A percentile compares a stretch with the other conserved stretches of the same genome.
These are phyloP conservation scores for Bacillus rossius DNA, from an alignment of 1,140 invertebrate species.

Conservation along the genomic window DNA sequence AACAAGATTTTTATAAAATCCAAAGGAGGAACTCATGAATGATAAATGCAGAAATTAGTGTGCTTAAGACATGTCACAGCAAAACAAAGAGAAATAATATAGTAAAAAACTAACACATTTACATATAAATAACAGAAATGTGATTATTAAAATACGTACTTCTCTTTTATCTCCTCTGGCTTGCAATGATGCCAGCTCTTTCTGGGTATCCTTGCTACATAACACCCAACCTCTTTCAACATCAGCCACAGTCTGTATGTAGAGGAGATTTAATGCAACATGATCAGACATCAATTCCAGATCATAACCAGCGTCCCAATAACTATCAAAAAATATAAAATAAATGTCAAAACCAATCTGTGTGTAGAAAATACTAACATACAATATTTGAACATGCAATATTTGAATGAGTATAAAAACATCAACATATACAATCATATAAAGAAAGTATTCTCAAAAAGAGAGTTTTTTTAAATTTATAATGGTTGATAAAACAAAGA, in stretches of 20 bases:
- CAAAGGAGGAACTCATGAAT: too few relatives aligned
- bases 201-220: conserved; percentile 60
- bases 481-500: background rate
- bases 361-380: background rate
- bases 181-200: conserved; percentile 63
- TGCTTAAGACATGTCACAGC: too few relatives aligned
- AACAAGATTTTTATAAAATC: too few relatives aligned
- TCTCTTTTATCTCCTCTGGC: conserved; percentile 74
- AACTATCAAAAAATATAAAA: conserved; percentile 52
- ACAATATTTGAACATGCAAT: background rate
- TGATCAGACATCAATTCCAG: conserved; percentile 71
- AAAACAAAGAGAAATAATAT: too few relatives aligned
- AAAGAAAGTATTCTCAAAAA: background rate
- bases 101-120: too few relatives aligned
- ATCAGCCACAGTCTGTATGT: conserved; percentile 81
- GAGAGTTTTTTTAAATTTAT: background rate
- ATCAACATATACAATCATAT: background rate
- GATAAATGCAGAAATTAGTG: too few relatives aligned
- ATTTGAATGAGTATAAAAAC: background rate
- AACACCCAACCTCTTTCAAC: conserved; percentile 80
- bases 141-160: conserved; percentile 43
- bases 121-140: background rate
- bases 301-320: conserved; percentile 85
- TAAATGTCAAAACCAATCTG: background rate
- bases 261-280: conserved; percentile 79